These are phyloP conservation scores for Neomicropteryx cornuta DNA, from an alignment of 1,140 invertebrate species.

Conservation along the genomic window DNA sequence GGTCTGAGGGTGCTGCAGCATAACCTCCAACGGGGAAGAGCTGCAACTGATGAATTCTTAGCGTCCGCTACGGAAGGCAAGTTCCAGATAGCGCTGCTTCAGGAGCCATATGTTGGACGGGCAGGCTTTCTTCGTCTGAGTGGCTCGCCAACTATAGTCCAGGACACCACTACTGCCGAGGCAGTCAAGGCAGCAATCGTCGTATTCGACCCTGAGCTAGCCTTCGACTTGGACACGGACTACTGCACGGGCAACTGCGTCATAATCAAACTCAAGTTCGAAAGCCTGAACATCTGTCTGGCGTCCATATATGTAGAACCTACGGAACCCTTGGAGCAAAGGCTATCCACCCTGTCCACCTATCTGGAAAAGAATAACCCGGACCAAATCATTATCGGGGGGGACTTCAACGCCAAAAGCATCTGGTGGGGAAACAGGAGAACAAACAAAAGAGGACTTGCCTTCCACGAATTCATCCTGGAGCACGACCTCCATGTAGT, in stretches of 20 bases:
- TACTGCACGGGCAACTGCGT: neutral
- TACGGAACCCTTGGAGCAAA: neutral
- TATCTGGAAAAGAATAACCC: neutral
- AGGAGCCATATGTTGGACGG: conserved; percentile 16
- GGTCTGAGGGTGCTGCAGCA: conserved; percentile 11
- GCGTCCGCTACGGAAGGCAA: conserved; percentile 2
- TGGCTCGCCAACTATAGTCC: conserved; percentile 13
- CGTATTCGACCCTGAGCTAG: neutral
- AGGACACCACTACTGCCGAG: conserved; percentile 10
- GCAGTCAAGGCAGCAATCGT: conserved; percentile 1
- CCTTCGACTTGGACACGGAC: neutral
- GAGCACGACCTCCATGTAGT: neutral
- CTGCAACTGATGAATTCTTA: conserved; percentile 12
- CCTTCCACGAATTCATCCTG: neutral
- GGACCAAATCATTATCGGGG: neutral
- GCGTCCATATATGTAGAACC: neutral
- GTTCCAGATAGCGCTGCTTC: conserved; percentile 10
- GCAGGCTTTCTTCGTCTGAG: conserved; percentile 7
- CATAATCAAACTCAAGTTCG: neutral
- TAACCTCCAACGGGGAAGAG: conserved; percentile 13
- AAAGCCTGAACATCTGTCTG: neutral
- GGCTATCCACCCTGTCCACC: neutral
- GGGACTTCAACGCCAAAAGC: conserved; percentile 2
- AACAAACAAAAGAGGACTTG: neutral
- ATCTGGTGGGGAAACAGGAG: neutral